Evolutionary conservation across 2,113 vertebrate species (phyloP).

Genomic region (Nothocercus nigrocapillus): DNA sequence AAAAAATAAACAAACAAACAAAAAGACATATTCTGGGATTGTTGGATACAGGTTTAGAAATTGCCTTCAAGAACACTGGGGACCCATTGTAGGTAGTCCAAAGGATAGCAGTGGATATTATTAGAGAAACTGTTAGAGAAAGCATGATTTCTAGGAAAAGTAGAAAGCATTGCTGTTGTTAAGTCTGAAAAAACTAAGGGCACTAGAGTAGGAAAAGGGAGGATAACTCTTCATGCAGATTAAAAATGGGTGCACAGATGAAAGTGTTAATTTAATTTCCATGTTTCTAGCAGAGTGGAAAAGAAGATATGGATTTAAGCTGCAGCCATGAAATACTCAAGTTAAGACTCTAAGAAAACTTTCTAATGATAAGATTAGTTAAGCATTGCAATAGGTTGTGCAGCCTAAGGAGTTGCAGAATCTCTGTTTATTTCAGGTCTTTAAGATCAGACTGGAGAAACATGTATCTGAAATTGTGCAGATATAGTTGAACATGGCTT

Average conservation of each 20-base stretch:
- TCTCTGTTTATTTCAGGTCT: neutral
- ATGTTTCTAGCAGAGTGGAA: neutral
- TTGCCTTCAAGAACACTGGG: neutral
- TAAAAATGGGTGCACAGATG: slow-evolving; percentile 7
- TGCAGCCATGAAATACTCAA: neutral
- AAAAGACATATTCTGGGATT: neutral
- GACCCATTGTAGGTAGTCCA: neutral
- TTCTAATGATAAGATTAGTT: neutral
- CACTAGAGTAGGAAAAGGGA: neutral
- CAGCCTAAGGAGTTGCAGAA: neutral
- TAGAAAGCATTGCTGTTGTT: neutral
- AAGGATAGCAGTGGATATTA: neutral
- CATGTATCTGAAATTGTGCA: neutral
- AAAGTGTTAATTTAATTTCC: neutral
- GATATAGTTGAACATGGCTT: neutral
- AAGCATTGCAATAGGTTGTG: neutral
- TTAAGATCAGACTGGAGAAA: neutral
- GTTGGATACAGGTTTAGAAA: neutral
- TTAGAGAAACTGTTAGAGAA: neutral
- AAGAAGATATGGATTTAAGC: neutral
- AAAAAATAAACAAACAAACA: too few species aligned
- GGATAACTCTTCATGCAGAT: neutral
- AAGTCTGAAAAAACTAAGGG: neutral
- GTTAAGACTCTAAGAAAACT: neutral
- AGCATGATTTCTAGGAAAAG: neutral